A percentile compares a stretch with the other conserved stretches of the same genome.
Evolutionary conservation across 1,140 invertebrate genomes (phyloP).

Genomic region (Saccostrea cuccullata): DNA sequence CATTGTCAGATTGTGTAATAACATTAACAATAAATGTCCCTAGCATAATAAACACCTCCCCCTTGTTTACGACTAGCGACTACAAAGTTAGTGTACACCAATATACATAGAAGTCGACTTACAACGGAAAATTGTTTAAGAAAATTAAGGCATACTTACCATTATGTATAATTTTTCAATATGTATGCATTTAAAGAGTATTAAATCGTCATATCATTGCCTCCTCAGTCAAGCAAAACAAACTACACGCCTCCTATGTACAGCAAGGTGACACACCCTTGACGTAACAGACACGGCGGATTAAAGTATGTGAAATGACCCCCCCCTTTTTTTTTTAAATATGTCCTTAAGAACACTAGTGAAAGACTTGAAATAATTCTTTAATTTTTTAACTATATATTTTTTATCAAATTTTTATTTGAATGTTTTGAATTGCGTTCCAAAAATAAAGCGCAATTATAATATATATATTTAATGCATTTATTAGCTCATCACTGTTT

Average conservation of each 20-base stretch:
- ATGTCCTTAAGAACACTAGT: too few species aligned
- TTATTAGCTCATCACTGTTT: too few species aligned
- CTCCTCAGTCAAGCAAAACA: constrained; percentile 22
- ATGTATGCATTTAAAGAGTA: not conserved
- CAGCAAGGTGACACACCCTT: constrained; percentile 21
- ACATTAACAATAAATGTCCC: not conserved
- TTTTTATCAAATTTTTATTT: too few species aligned
- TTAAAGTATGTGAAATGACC: not conserved
- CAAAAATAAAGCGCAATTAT: too few species aligned
- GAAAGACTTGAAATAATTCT: too few species aligned
- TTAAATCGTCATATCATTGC: constrained; percentile 15
- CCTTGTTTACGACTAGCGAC: not conserved
- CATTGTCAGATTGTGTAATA: not conserved
- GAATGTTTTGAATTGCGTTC: too few species aligned
- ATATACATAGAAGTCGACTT: not conserved
- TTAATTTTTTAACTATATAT: too few species aligned
- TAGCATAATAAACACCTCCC: not conserved
- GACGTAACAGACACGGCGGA: constrained; percentile 29
- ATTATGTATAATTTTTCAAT: constrained; percentile 19
- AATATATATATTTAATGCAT: too few species aligned
- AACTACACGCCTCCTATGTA: constrained; percentile 26
- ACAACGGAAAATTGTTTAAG: not conserved
- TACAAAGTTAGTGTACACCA: not conserved
- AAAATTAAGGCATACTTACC: not conserved
- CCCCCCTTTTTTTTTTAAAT: too few species aligned